Evolutionary conservation across 2,888 invertebrate genomes (phyloP).

Genomic region (Ischnura elegans): DNA sequence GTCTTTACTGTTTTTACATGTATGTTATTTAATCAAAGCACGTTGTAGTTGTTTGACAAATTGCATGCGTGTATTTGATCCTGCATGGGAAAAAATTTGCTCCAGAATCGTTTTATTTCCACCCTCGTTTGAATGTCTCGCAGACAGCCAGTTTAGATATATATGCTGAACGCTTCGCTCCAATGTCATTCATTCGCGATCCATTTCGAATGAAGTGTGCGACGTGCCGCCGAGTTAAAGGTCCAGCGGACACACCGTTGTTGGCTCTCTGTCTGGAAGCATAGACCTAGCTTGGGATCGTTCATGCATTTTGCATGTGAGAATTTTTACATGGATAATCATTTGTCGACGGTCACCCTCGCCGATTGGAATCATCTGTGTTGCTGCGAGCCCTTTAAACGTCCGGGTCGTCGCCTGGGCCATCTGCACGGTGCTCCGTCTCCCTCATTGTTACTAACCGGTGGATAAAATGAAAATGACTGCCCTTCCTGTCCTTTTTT

Average conservation of each 20-base stretch:
- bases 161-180: not conserved
- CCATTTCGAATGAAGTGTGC: not conserved
- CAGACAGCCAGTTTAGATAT: not conserved
- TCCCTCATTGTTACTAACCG: not conserved
- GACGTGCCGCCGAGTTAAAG: not conserved
- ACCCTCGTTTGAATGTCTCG: not conserved
- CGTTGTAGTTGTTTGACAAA: too few species aligned
- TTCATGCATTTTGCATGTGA: slow-evolving; percentile 3
- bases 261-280: not conserved
- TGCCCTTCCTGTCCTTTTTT: not conserved
- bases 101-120: too few species aligned
- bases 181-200: not conserved
- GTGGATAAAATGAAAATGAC: slow-evolving; percentile 12
- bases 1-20: too few species aligned
- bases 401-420: not conserved
- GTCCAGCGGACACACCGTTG: too few species aligned
- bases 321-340: slow-evolving; percentile 15
- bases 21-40: too few species aligned
- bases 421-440: not conserved
- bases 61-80: too few species aligned
- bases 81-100: too few species aligned
- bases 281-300: not conserved
- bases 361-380: not conserved
- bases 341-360: not conserved
- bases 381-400: not conserved